Evolutionary conservation across 1,140 invertebrate genomes (phyloP).

Genomic region (Drosophila cardini): DNA sequence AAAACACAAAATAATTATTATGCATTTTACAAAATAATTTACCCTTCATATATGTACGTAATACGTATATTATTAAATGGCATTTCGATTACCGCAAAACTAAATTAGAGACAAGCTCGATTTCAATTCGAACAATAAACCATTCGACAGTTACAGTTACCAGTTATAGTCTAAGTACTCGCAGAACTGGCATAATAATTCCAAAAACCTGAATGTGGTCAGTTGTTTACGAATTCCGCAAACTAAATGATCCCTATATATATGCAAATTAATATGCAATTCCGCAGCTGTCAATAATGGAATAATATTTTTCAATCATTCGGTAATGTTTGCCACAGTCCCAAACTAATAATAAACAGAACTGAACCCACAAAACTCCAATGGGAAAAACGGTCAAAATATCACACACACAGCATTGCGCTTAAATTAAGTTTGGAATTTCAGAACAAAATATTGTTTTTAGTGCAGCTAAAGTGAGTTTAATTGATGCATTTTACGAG

Average conservation of each 20-base stretch:
- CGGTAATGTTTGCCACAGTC: conserved; percentile 49
- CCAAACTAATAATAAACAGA: conserved; percentile 44
- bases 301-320: conserved; percentile 80
- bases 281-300: conserved; percentile 70
- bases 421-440: conserved; percentile 43
- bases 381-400: neutral
- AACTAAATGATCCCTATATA: conserved; percentile 30
- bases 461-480: conserved; percentile 5
- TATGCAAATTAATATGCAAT: conserved; percentile 67
- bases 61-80: conserved; percentile 63
- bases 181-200: conserved; percentile 39
- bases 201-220: conserved; percentile 53
- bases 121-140: conserved; percentile 51
- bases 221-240: conserved; percentile 62
- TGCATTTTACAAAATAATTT: conserved; percentile 63
- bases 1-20: conserved; percentile 25
- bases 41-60: neutral
- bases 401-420: conserved; percentile 2
- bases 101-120: conserved; percentile 69
- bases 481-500: conserved; percentile 33
- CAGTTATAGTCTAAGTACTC: neutral
- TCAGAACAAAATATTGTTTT: conserved; percentile 34
- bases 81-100: conserved; percentile 66
- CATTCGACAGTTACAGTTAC: conserved; percentile 2
- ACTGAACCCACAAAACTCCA: conserved; percentile 1